Percentiles rank a stretch among this genome's conserved stretches.
phyloP scores from a whole-genome alignment of 2,797 vertebrate species.

The Chrysocyon brachyurus region DNA sequence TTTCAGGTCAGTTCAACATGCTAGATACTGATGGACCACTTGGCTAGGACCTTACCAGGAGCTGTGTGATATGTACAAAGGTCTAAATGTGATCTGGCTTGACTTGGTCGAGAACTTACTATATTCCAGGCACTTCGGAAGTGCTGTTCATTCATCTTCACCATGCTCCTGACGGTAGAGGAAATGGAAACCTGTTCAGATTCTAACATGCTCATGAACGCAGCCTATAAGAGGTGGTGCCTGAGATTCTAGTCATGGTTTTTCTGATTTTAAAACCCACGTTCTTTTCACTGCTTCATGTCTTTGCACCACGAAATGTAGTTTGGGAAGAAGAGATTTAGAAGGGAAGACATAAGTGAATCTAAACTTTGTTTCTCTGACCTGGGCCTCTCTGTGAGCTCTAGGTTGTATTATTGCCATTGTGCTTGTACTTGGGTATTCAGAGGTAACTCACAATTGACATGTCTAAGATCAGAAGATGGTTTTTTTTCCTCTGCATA shows the following conservation, averaged over 20 bases:
- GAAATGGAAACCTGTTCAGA: not conserved
- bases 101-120: not conserved
- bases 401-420: not conserved
- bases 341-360: not conserved
- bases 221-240: not conserved
- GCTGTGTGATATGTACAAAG: not conserved
- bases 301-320: not conserved
- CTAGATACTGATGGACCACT: not conserved
- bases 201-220: not conserved
- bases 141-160: not conserved
- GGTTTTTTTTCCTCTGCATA: not conserved
- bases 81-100: not conserved
- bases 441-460: not conserved
- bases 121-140: not conserved
- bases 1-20: conserved; percentile 26
- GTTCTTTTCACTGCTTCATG: not conserved
- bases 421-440: not conserved
- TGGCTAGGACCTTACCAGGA: not conserved
- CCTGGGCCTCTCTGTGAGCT: not conserved
- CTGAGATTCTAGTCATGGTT: not conserved
- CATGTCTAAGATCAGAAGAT: not conserved
- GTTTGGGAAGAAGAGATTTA: not conserved
- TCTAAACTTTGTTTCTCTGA: not conserved
- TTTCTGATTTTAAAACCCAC: not conserved
- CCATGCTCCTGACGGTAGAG: not conserved